These are phyloP conservation scores for Diloba caeruleocephala DNA, from an alignment of 2,888 invertebrate genomes.

Conservation along the genomic window DNA sequence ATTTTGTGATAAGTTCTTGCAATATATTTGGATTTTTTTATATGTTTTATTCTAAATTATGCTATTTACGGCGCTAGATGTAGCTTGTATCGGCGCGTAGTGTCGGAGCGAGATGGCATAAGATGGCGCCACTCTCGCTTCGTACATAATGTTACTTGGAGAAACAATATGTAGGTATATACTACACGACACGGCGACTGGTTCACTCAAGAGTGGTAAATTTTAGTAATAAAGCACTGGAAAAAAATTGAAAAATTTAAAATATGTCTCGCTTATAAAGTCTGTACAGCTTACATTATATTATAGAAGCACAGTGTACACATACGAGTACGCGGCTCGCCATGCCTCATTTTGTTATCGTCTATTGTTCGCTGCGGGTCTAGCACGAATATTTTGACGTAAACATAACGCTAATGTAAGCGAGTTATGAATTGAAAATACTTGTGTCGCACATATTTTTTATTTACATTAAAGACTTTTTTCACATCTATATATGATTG, in stretches of 20 bases:
- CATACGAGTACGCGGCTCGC: slow-evolving; percentile 4
- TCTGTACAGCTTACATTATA: slow-evolving; percentile 52
- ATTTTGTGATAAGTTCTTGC: slow-evolving; percentile 83
- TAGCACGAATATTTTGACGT: too few species aligned
- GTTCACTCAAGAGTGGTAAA: slow-evolving; percentile 58
- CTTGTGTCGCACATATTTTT: too few species aligned
- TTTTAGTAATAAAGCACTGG: slow-evolving; percentile 67
- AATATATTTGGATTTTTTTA: slow-evolving; percentile 70
- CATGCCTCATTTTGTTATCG: slow-evolving; percentile 38
- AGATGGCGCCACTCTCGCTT: slow-evolving; percentile 25
- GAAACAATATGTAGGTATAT: slow-evolving; percentile 56
- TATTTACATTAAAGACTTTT: too few species aligned
- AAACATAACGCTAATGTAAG: too few species aligned
- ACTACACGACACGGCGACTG: slow-evolving; percentile 70
- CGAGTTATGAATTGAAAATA: too few species aligned
- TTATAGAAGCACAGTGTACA: slow-evolving; percentile 31
- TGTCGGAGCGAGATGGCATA: slow-evolving; percentile 15
- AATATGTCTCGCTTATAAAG: slow-evolving; percentile 60
- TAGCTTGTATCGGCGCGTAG: slow-evolving; percentile 55
- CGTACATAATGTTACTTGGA: slow-evolving; percentile 57
- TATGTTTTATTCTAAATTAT: slow-evolving; percentile 62
- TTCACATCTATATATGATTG: too few species aligned
- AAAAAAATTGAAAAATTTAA: slow-evolving; percentile 57
- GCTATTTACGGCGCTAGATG: slow-evolving; percentile 73
- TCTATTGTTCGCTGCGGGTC: too few species aligned